Evolutionary conservation across 1,140 invertebrate genomes (phyloP).

Genomic region (Tetramorium simillimum): DNA sequence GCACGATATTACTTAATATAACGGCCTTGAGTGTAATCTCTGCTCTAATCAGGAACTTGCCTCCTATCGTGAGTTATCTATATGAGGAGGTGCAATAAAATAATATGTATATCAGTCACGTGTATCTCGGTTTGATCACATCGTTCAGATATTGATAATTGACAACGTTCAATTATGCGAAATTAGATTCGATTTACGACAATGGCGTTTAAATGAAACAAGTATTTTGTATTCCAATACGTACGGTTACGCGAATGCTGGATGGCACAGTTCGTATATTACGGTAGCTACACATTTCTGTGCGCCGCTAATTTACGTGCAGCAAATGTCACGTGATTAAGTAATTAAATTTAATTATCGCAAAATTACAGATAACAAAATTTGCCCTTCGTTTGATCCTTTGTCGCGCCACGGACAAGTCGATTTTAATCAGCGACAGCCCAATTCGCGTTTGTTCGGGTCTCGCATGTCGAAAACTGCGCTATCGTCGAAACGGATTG

Average conservation of each 20-base stretch:
- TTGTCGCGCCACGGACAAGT: neutral
- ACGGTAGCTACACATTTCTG: neutral
- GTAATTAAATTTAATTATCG: slow-evolving; percentile 24
- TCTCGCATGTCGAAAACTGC: slow-evolving; percentile 1
- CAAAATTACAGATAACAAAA: neutral
- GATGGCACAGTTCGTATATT: neutral
- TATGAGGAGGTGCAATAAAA: slow-evolving; percentile 27
- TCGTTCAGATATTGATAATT: neutral
- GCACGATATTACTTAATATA: slow-evolving; percentile 42
- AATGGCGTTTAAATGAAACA: neutral
- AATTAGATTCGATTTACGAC: neutral
- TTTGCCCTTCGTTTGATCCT: neutral
- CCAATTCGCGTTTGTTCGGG: slow-evolving; percentile 4
- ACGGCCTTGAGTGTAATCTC: slow-evolving; percentile 38
- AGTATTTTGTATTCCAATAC: neutral
- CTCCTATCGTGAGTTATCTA: slow-evolving; percentile 44
- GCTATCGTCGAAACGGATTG: neutral
- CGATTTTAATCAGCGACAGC: neutral
- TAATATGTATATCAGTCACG: slow-evolving; percentile 5
- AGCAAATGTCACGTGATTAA: slow-evolving; percentile 1
- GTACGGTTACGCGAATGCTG: neutral
- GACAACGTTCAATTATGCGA: neutral
- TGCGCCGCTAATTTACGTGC: neutral
- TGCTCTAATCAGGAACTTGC: slow-evolving; percentile 37
- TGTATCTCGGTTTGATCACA: neutral